Evolutionary conservation across 1,140 invertebrate species (phyloP), one percentile per base, ranked within the genome.

Genomic region (Pseudomyrmex pallidus): DNA sequence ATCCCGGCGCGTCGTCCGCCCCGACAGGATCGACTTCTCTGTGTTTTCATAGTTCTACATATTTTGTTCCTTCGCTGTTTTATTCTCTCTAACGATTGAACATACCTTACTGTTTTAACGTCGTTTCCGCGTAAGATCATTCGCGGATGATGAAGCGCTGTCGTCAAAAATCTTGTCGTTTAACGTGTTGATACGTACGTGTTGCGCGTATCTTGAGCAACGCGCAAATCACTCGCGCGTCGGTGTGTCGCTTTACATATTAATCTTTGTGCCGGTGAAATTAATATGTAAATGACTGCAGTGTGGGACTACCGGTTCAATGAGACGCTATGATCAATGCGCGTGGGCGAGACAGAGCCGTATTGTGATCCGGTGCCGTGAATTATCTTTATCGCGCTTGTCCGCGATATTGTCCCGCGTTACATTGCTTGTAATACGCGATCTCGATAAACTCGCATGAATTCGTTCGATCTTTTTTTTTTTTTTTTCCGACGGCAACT

Each of bases 1-100:
- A 85, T 86, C 90, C 85, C 85, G 66, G 85, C 76, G 74, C 48
- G 17, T 52, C 20, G 7, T 50, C 10, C 87, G 76, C 76, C 48
- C 35, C 35, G 35, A 35, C 82, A 62, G 66, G 64, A 85, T 62
- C 62, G 62, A 54, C 17, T 17, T 62, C 22, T 73, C 15, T 9
- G 54, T 35, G 22, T 48, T 50, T 44, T 57, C 15, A 22, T 3
- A 68, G n/a, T 35, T 70, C 25, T 12, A 22, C 8, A 0, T 35
- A 35, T 35, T 35, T 17, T n/a, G 3, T 25, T 8, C 12, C n/a
- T 3, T 44, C 17, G 12, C 35, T 12, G 17, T 44, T 12, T 15
- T 17, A 12, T 44, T 35, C 35, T 35, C 35, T 35, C 35, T 35
- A 5, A 35, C 35, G 0, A 35, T 35, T 35, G 35, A 0, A 35